Evolutionary conservation across 2,888 invertebrate species (phyloP), one percentile per base, ranked within the genome.

Genomic region (Anthophora plumipes): DNA sequence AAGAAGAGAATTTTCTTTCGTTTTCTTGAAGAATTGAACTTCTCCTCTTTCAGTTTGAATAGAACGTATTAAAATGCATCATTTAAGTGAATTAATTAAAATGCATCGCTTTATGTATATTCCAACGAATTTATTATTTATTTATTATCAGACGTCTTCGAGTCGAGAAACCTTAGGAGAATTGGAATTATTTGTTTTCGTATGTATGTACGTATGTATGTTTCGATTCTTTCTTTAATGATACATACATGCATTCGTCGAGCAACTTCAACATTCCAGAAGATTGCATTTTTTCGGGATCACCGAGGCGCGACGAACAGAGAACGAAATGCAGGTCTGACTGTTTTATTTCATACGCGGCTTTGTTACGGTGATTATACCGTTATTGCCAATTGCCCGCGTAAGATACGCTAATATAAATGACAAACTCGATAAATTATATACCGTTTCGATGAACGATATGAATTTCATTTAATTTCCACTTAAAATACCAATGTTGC

Each of bases 221-320:
- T 17, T n/a, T 48, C 37, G 46, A 71, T 68, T 66, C 68, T 55
- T 60, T 12, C 31, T 57, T 67, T 48, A 20, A 50, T 60, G 22
- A 54, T 61, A 43, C 37, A 54, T 61, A 43, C 37, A 25, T 48
- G 63, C 46, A 48, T 67, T 68, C 66, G 66, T 64, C 17, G 50
- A 41, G 66, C 64, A 63, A 76, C 80, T 59, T 61, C 57, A 41
- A 60, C 81, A 82, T 82, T 76, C 81, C 82, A 69, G 68, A 59
- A 76, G 82, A 66, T 59, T 61, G 71, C 61, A 68, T 72, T 81
- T 81, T 81, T 82, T 77, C 76, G 57, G 63, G 52, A 59, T 25
- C 72, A 41, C 14, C 82, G 82, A 59, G 37, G 82, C 67, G 80
- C 63, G 55, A 80, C 80, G 63, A 59, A 39, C 52, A 61, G 14